Evolutionary conservation across 2,113 vertebrate species (phyloP).

Genomic region (Neopipo cinnamomea): DNA sequence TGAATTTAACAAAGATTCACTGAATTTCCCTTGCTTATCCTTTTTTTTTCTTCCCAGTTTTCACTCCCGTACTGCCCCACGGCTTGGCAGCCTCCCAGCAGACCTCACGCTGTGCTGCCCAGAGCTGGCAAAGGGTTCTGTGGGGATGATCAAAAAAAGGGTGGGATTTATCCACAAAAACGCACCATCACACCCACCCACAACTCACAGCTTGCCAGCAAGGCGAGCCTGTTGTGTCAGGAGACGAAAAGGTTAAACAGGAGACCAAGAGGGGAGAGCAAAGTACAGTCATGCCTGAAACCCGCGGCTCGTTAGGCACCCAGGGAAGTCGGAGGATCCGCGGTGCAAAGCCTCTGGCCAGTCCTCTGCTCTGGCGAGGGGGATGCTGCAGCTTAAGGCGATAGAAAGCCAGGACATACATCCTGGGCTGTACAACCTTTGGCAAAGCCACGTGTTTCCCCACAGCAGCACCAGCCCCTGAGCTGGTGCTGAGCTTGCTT

Average conservation of each 20-base stretch:
- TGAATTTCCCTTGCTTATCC: not conserved
- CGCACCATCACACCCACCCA: fast-evolving
- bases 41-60: not conserved
- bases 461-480: fast-evolving
- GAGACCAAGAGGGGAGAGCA: not conserved
- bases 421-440: not conserved
- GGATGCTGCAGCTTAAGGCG: fast-evolving
- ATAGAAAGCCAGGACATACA: not conserved
- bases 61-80: not conserved
- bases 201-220: not conserved
- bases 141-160: not conserved
- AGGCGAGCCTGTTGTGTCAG: not conserved
- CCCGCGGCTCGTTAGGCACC: fast-evolving
- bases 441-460: not conserved
- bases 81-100: not conserved
- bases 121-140: not conserved
- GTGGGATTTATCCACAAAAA: not conserved
- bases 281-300: not conserved
- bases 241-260: not conserved
- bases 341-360: not conserved
- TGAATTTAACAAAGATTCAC: not conserved
- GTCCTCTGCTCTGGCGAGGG: not conserved
- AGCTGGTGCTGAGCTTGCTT: fast-evolving
- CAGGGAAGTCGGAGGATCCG: not conserved
- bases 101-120: fast-evolving